Evolutionary conservation across 2,113 vertebrate species (phyloP).

Genomic region (Rhagologus leucostigma): DNA sequence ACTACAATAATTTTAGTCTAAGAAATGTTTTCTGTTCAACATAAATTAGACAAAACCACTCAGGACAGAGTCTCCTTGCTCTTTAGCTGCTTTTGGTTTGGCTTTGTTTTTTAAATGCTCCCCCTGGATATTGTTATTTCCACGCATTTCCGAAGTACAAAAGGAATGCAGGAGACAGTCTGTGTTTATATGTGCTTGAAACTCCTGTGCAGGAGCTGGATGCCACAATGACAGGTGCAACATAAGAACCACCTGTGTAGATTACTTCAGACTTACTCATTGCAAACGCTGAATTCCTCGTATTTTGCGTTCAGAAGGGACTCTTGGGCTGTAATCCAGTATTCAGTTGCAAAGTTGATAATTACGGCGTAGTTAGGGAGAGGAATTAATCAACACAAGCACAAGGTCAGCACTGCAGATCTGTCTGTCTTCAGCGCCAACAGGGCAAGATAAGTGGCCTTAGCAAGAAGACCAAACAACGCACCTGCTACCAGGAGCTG

Average conservation of each 20-base stretch:
- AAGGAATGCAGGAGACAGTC: not conserved
- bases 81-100: not conserved
- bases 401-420: not conserved
- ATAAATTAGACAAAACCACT: not conserved
- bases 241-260: slow-evolving; percentile 14
- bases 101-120: not conserved
- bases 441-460: not conserved
- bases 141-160: not conserved
- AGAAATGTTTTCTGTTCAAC: not conserved
- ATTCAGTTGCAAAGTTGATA: slow-evolving; percentile 22
- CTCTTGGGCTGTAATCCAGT: not conserved
- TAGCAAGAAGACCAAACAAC: not conserved
- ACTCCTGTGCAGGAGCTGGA: not conserved
- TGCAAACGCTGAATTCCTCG: not conserved
- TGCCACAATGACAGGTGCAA: not conserved
- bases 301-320: not conserved
- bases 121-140: not conserved
- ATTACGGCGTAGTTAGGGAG: slow-evolving; percentile 12
- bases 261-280: not conserved
- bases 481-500: slow-evolving; percentile 9
- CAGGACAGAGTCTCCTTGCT: not conserved
- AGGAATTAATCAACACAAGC: slow-evolving; percentile 36
- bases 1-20: not conserved
- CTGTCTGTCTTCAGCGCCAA: not conserved
- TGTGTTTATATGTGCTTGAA: not conserved